phyloP scores from a whole-genome alignment of 2,113 vertebrate species.

The Psettodes erumei region DNA sequence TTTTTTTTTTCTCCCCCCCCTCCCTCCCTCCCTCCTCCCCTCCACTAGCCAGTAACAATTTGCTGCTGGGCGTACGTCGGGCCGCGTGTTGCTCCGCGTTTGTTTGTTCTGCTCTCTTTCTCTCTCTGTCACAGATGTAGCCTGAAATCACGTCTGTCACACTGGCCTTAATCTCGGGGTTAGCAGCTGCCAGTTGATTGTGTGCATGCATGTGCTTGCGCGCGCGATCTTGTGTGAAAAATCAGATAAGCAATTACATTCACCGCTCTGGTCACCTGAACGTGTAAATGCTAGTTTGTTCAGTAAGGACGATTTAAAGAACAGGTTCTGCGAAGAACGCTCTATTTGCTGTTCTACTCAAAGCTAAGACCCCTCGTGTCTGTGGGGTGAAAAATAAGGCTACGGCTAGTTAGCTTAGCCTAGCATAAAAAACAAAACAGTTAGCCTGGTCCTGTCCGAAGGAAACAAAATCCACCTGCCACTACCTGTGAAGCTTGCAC shows the following conservation, averaged over 20 bases:
- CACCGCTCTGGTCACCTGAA: slow-evolving; percentile 42
- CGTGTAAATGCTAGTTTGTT: slow-evolving; percentile 22
- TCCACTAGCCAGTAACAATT: slow-evolving; percentile 60
- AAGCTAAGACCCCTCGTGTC: neutral
- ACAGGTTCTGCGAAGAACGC: neutral
- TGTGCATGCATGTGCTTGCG: slow-evolving; percentile 5
- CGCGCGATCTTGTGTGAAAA: slow-evolving; percentile 45
- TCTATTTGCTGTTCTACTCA: neutral
- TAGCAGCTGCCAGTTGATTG: slow-evolving; percentile 69
- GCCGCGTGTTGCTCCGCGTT: slow-evolving; percentile 45
- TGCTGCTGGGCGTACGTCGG: slow-evolving; percentile 52
- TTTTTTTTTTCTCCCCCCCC: too few relatives aligned
- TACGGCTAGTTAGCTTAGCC: neutral
- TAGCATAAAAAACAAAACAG: neutral
- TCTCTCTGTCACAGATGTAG: slow-evolving; percentile 74
- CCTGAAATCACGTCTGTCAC: slow-evolving; percentile 75
- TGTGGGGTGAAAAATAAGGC: neutral
- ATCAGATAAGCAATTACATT: slow-evolving; percentile 48
- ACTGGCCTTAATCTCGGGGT: slow-evolving; percentile 77
- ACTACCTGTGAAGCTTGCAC: too few relatives aligned
- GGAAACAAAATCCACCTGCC: neutral
- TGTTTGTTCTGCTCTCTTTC: slow-evolving; percentile 71
- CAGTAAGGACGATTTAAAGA: slow-evolving; percentile 31
- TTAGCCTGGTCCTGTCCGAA: neutral
- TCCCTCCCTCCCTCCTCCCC: too few relatives aligned